These are phyloP conservation scores for Stenoptilia bipunctidactyla DNA, from an alignment of 2,888 invertebrate genomes.

Conservation along the genomic window DNA sequence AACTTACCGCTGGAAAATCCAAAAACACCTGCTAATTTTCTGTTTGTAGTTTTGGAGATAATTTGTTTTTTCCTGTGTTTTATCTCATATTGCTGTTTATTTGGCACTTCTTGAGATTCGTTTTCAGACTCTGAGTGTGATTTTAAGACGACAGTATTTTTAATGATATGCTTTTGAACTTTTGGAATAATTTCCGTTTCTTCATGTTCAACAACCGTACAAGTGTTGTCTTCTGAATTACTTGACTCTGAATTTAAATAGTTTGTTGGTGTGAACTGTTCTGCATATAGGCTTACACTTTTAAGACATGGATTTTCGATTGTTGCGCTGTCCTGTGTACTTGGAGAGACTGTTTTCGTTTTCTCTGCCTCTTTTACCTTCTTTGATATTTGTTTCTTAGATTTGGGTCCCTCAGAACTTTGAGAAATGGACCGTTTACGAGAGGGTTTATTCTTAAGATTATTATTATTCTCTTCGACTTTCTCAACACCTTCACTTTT, in stretches of 20 bases:
- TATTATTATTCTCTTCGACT: slow-evolving; percentile 7
- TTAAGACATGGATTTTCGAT: slow-evolving; percentile 38
- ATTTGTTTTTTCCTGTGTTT: slow-evolving; percentile 8
- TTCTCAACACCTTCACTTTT: slow-evolving; percentile 1
- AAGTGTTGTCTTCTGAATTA: slow-evolving; percentile 24
- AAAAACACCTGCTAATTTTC: slow-evolving; percentile 40
- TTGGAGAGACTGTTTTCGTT: slow-evolving; percentile 9
- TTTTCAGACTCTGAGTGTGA: slow-evolving; percentile 34
- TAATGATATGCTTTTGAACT: slow-evolving; percentile 9
- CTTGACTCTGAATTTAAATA: slow-evolving; percentile 6
- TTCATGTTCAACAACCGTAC: slow-evolving; percentile 1
- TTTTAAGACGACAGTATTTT: slow-evolving; percentile 25
- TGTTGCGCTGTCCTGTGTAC: slow-evolving; percentile 10
- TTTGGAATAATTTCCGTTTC: neutral
- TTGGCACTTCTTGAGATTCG: slow-evolving; percentile 10
- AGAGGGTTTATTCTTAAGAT: slow-evolving; percentile 3
- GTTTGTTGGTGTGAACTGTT: slow-evolving; percentile 27
- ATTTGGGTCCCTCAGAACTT: neutral
- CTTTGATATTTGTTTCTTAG: slow-evolving; percentile 3
- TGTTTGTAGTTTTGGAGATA: slow-evolving; percentile 24
- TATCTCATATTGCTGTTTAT: slow-evolving; percentile 13
- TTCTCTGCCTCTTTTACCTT: slow-evolving; percentile 6
- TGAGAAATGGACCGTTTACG: slow-evolving; percentile 9
- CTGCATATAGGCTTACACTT: slow-evolving; percentile 43
- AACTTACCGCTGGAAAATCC: slow-evolving; percentile 57